Base-by-base conservation (phyloP, 2,888 invertebrate species). In the Elegia similella region DNA sequence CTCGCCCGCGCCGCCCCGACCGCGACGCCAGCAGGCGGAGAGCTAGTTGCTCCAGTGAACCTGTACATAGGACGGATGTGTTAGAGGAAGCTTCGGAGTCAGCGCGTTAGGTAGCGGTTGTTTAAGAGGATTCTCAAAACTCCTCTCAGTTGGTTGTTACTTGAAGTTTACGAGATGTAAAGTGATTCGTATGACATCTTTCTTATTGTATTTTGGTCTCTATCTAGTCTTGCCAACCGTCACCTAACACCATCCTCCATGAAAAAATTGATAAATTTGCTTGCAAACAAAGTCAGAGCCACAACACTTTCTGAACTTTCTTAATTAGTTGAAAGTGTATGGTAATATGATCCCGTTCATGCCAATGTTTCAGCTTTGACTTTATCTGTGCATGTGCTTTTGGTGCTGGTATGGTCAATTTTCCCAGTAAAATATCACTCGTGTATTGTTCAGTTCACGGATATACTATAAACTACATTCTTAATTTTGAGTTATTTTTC, bases 41-140 rank as follows among this genome's bases (percentile, higher is more conserved):
- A 46, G 90, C 90, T 56, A 90, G 64, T 65, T 90, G 90, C 75
- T 90, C 90, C 62, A 90, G 61, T 0, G 90, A 90, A 80, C 90
- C 90, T 89, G 60, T 1, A 6, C 13, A 13, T 6, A 5, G 30
- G 10, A 46, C 1, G 10, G 7, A n/a, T 32, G 16, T 15, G 29
- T 48, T 29, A 15, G 12, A 16, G 34, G 2, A 10, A 32, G 5
- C 15, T 48, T 32, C 10, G 32, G 13, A 32, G 29, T 38, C n/a
- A n/a, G 8, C 12, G 10, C 15, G 15, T 15, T 47, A 30, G 47
- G 47, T 7, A 10, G 48, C 30, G 13, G 48, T 48, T 48, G 48
- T 48, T 48, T 12, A 2, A 1, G 10, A 38, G 7, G n/a, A 38
- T 38, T 23, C 23, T 23, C 23, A 23, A 23, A n/a, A 23, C 23